Base-by-base conservation (phyloP, 2,888 invertebrate genomes). In the Augochlorella aurata region DNA sequence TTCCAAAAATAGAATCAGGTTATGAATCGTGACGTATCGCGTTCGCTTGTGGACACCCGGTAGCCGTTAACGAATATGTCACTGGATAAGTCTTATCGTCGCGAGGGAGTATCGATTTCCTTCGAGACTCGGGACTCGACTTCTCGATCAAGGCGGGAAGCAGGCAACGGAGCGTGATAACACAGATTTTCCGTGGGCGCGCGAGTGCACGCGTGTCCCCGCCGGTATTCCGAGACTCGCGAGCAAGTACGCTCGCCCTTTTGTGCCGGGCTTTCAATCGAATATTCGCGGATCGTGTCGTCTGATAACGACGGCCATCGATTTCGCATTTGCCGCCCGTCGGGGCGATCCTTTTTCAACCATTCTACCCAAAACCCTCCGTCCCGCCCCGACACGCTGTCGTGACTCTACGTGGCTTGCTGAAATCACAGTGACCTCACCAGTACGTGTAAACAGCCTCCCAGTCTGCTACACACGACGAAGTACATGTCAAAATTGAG, bases 251-350 rank as follows among this genome's bases (percentile, higher is more conserved):
- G 47, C 69, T 79, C 73, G 61, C 52, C 47, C 68, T 79, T 79
- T 79, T 81, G 73, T 79, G 70, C 21, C 74, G 50, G 50, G 47
- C 73, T 81, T 69, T 69, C 81, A 49, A 75, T 79, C 74, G 80
- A 81, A 79, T 71, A 73, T 79, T 80, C 69, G 77, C 79, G 61
- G 80, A 21, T 73, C 49, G 50, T 52, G n/a, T 52, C 49, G 78
- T n/a, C 49, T 47, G 78, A 78, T 78, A 78, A 78, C 73, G 77
- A 49, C 38, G 21, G 44, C 63, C 69, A 78, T 69, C 72, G 81
- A 80, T 79, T 81, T 79, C 75, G 52, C 70, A 75, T 67, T 67
- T 67, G 67, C 67, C 44, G 66, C 66, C 45, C 66, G 66, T 45
- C 66, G 66, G 21, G 21, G 8, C 44, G 45, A 44, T 45, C 66